Conservation (phyloP, 2,888 invertebrate species). For the Pseudococcus jackbeardsleyi region DNA sequence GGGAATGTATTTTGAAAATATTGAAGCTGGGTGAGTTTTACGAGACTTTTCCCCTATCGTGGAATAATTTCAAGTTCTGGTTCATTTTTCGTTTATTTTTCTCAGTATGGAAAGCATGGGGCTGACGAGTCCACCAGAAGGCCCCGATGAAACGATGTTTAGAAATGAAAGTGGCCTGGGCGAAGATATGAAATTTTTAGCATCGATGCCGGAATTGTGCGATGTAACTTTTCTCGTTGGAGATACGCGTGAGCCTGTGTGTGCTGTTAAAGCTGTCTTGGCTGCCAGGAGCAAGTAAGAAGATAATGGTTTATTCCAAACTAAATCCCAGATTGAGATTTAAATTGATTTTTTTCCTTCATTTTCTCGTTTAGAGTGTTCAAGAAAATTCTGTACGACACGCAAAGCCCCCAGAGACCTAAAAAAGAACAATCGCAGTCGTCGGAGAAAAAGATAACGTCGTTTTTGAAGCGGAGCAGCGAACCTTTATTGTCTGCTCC, state of each 20-base stretch:
- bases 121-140: slow-evolving; percentile 58
- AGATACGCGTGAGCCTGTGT: slow-evolving; percentile 92
- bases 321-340: background rate
- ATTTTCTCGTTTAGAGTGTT: slow-evolving; percentile 76
- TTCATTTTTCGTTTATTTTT: background rate
- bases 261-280: slow-evolving; percentile 91
- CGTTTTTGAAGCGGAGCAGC: slow-evolving; percentile 90
- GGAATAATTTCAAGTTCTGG: background rate
- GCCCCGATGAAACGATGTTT: slow-evolving; percentile 72
- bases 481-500: slow-evolving; percentile 91
- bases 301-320: background rate
- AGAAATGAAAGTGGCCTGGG: slow-evolving; percentile 93
- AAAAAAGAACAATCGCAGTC: slow-evolving; percentile 85
- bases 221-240: slow-evolving; percentile 95
- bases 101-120: slow-evolving; percentile 50
- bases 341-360: background rate
- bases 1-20: slow-evolving; percentile 58
- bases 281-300: slow-evolving; percentile 83
- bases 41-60: background rate
- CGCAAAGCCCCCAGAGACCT: slow-evolving; percentile 85
- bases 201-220: slow-evolving; percentile 95
- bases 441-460: slow-evolving; percentile 73
- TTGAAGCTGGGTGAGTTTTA: slow-evolving; percentile 42
- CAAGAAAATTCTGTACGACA: slow-evolving; percentile 88
- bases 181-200: slow-evolving; percentile 96